Base-by-base conservation (phyloP, 2,113 vertebrate genomes). In the Microcebus lehilahytsara region DNA sequence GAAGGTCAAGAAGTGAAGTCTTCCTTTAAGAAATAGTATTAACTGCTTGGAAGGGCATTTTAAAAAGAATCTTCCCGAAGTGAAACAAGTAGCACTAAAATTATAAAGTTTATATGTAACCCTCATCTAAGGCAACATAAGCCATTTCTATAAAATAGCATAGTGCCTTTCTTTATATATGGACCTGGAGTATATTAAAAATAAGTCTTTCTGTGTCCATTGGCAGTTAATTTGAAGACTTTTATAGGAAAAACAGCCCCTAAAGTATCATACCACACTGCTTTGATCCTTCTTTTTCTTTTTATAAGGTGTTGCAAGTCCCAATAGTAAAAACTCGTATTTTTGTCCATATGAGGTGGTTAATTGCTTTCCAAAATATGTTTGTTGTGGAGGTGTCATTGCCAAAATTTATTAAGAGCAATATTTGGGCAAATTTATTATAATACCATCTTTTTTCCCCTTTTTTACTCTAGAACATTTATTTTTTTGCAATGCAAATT, bases 181-280 rank as follows among this genome's bases (percentile, higher is more conserved):
- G 58, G 53, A 37, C 20, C 64, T 64, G 8, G 30, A 97, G 37
- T 79, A n/a, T 84, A 75, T 93, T 93, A 93, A 98, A 97, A 96
- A 87, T 95, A 75, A 60, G 25, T 86, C 34, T 42, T 16, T 81
- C 42, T 79, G 13, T 91, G 42, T 79, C 86, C 56, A 95, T 22
- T 37, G 42, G 85, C 23, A 95, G 37, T 40, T 92, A 81, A 77
- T 74, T 88, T 78, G 67, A 94, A 89, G 78, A 84, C 71, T 92
- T 96, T 94, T 85, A 88, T 81, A 67, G 32, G 49, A 71, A 87
- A 87, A 93, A 79, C 17, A 20, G 19, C 40, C 40, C 64, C 71
- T 30, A 51, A 89, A 89, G n/a, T 40, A 90, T 91, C 60, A 53
- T 75, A 89, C 9, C 42, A 78, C 7, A 25, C 37, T 71, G 58